These are phyloP conservation scores for Corythoichthys intestinalis DNA, from an alignment of 2,113 vertebrate genomes.

Conservation along the genomic window DNA sequence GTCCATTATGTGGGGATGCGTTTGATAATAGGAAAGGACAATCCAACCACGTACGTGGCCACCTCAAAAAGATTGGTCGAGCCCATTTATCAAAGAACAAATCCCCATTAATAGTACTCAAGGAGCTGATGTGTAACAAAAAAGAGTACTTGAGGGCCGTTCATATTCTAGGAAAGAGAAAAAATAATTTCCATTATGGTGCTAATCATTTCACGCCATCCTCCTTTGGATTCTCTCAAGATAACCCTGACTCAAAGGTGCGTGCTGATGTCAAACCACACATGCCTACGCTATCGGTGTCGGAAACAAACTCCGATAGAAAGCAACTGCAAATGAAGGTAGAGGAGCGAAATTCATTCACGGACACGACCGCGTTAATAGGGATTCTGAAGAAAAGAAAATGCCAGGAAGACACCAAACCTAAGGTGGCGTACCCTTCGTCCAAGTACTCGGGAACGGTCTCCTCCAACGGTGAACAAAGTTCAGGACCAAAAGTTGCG, in stretches of 20 bases:
- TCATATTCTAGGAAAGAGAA: slow-evolving; percentile 86
- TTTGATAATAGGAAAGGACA: slow-evolving; percentile 95
- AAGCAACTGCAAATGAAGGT: slow-evolving; percentile 79
- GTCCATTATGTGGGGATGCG: slow-evolving; percentile 91
- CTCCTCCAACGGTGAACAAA: slow-evolving; percentile 82
- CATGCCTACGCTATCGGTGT: slow-evolving; percentile 68
- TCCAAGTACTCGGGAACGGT: slow-evolving; percentile 82
- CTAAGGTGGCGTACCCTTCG: slow-evolving; percentile 80
- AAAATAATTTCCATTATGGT: slow-evolving; percentile 74
- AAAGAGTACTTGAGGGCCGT: slow-evolving; percentile 90
- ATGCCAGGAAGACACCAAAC: slow-evolving; percentile 84
- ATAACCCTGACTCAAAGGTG: slow-evolving; percentile 78
- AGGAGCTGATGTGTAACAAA: slow-evolving; percentile 94
- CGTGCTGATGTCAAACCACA: slow-evolving; percentile 82
- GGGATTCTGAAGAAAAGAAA: slow-evolving; percentile 95
- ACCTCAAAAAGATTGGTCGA: slow-evolving; percentile 92
- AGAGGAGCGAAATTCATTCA: slow-evolving; percentile 79
- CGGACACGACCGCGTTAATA: slow-evolving; percentile 88
- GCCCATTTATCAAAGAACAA: slow-evolving; percentile 84
- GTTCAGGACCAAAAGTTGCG: slow-evolving; percentile 80
- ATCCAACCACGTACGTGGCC: slow-evolving; percentile 96
- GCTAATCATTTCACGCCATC: slow-evolving; percentile 33
- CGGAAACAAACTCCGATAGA: slow-evolving; percentile 77
- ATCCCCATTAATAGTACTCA: slow-evolving; percentile 88
- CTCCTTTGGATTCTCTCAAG: slow-evolving; percentile 47